Evolutionary conservation across 2,888 invertebrate species (phyloP), one percentile per base, ranked within the genome.

Genomic region (Adela reaumurella): DNA sequence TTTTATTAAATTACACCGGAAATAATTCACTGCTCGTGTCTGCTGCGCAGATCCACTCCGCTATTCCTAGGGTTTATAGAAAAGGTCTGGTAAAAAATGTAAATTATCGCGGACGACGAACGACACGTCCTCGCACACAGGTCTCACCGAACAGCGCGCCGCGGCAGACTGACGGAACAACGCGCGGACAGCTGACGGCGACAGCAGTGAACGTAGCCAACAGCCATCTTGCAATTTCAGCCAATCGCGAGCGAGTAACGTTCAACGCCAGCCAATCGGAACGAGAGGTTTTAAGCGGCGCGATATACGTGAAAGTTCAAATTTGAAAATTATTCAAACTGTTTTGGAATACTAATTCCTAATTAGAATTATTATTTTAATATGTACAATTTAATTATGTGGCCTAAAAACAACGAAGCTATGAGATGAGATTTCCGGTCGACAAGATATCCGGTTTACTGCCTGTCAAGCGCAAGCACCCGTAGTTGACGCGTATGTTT

Each of bases 121-220:
- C 4, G n/a, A 35, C 35, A 14, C n/a, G 35, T 35, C 11, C 35
- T 35, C 4, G 14, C 35, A 11, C 35, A 35, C 35, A 11, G 14
- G 3, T 14, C 35, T 14, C 35, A 35, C 35, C 14, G 6, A 11
- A 35, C 73, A 60, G 62, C 62, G 58, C 65, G 64, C 71, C 73
- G 74, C 74, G 76, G 67, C 64, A 68, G 68, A 78, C 77, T 78
- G 72, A 68, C 61, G 67, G 74, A 76, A 73, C 68, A 64, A 70
- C 63, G 73, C 67, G 73, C 62, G 61, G 35, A 35, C 35, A 35
- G 35, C 35, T 35, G 35, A 35, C 68, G 19, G 63, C 58, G 57
- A 57, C 61, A 58, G 59, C 57, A 54, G 65, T 71, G 74, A 76
- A 74, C 51, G 56, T 60, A 72, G 74, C 63, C 46, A 57, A 51